Conservation (phyloP, 1,140 invertebrate species). For the Coptotermes formosanus region DNA sequence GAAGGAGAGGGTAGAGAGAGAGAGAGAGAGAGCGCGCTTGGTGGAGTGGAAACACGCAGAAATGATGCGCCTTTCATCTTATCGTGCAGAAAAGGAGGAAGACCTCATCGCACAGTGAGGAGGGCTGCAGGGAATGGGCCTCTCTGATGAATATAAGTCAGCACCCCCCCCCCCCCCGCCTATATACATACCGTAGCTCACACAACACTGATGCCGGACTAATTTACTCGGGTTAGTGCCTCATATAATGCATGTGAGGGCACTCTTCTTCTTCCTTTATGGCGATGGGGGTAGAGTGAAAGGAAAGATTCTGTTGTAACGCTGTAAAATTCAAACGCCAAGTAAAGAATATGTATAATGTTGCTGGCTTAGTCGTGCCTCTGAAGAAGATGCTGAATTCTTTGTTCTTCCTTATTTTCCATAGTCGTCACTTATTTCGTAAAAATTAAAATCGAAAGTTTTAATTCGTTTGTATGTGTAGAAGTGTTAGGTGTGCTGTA, state of each 20-base stretch:
- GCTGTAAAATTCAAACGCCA: constrained; percentile 7
- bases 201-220: constrained; percentile 17
- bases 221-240: constrained; percentile 17
- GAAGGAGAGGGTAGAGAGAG: background rate
- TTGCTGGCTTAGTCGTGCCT: no score
- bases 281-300: background rate
- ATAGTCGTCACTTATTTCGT: no score
- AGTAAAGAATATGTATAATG: background rate
- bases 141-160: constrained; percentile 9
- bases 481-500: no score
- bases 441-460: no score
- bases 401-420: no score
- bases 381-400: no score
- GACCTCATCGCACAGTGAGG: background rate
- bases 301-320: constrained; percentile 3
- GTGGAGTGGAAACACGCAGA: constrained; percentile 18
- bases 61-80: constrained; percentile 28
- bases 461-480: no score
- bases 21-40: background rate
- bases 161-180: background rate
- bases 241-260: constrained; percentile 11
- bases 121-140: constrained; percentile 3
- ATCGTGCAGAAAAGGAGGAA: constrained; percentile 19
- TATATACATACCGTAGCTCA: constrained; percentile 1
- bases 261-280: constrained; percentile 8